phyloP scores from a whole-genome alignment of 2,113 vertebrate species.

The Oryzias javanicus region DNA sequence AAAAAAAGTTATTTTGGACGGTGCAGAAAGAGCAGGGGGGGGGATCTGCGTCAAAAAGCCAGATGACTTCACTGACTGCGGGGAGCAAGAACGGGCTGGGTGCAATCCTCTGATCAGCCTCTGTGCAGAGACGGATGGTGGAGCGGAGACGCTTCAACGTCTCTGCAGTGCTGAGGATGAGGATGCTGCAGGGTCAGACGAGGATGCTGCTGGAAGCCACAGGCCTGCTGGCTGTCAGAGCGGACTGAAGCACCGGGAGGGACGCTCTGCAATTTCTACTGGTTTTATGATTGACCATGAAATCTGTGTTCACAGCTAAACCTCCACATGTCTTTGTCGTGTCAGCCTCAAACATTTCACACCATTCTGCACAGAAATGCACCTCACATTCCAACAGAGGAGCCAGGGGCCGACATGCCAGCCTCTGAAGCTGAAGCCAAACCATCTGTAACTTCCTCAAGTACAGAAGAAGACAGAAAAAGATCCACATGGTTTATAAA shows the following conservation, averaged over 20 bases:
- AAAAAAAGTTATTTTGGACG: constrained; percentile 76
- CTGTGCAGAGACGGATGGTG: constrained; percentile 29
- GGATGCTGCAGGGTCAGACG: constrained; percentile 39
- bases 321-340: constrained; percentile 22
- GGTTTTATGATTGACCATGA: not conserved
- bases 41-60: constrained; percentile 57
- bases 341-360: constrained; percentile 38
- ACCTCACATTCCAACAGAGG: constrained; percentile 6
- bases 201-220: constrained; percentile 49
- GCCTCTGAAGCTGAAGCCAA: not conserved
- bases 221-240: constrained; percentile 53
- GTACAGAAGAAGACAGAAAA: too few species aligned
- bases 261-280: not conserved
- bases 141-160: constrained; percentile 23
- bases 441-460: too few species aligned
- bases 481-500: too few species aligned
- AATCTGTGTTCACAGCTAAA: constrained; percentile 16
- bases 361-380: constrained; percentile 9
- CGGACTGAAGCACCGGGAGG: constrained; percentile 9
- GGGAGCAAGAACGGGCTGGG: constrained; percentile 41
- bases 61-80: constrained; percentile 69
- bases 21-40: constrained; percentile 54
- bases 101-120: constrained; percentile 59
- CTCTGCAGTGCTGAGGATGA: constrained; percentile 17
- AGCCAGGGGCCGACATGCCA: not conserved